phyloP scores from a whole-genome alignment of 2,797 vertebrate genomes.

The Garrulus glandarius region DNA sequence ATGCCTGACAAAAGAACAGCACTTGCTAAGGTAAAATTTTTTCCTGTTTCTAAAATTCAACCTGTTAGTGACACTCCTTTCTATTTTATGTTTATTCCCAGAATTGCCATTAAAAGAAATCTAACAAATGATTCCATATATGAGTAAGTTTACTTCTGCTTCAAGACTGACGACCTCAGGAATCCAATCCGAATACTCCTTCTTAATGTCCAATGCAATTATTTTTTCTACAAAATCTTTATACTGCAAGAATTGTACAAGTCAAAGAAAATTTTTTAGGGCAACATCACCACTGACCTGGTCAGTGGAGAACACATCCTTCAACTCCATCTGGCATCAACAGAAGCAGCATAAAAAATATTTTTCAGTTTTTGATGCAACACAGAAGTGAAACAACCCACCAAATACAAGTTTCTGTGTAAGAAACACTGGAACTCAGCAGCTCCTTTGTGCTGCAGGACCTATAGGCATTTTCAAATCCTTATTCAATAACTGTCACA shows the following conservation, averaged over 20 bases:
- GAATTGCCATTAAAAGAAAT: background rate
- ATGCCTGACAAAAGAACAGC: background rate
- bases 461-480: background rate
- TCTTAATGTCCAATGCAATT: background rate
- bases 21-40: background rate
- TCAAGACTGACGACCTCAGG: background rate
- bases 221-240: background rate
- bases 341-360: background rate
- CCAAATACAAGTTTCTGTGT: background rate
- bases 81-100: background rate
- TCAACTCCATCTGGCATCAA: background rate
- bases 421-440: background rate
- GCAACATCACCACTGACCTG: background rate
- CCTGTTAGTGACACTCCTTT: background rate
- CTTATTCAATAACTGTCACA: background rate
- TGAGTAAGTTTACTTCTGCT: background rate
- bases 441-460: background rate
- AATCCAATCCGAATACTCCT: background rate
- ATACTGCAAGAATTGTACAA: background rate
- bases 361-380: background rate
- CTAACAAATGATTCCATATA: background rate
- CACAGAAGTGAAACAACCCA: background rate
- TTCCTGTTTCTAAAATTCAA: background rate
- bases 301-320: background rate
- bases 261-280: background rate